phyloP scores from a whole-genome alignment of 2,113 vertebrate genomes.

The Picathartes gymnocephalus region DNA sequence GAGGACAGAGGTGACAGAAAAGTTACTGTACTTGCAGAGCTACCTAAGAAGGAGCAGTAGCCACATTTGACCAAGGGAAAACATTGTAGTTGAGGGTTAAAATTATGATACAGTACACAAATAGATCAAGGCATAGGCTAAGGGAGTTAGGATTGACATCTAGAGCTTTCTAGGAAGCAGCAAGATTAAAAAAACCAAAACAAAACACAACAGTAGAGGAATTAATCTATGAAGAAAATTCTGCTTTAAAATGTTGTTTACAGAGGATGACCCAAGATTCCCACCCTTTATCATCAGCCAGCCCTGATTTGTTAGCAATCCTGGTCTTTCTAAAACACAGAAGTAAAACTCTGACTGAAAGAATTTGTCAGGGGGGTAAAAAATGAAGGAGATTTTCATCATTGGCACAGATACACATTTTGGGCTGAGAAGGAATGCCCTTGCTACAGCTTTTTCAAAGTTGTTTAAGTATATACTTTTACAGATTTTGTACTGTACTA shows the following conservation, averaged over 20 bases:
- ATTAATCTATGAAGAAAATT: neutral
- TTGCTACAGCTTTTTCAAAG: neutral
- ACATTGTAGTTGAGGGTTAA: neutral
- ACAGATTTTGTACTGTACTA: neutral
- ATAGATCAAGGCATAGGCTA: neutral
- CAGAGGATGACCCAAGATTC: neutral
- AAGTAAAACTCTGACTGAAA: neutral
- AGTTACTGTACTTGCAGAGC: neutral
- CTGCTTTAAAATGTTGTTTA: neutral
- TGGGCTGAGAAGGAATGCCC: neutral
- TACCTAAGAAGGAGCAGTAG: neutral
- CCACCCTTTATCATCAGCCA: neutral
- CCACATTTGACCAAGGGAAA: neutral
- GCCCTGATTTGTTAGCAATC: neutral
- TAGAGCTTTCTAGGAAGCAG: neutral
- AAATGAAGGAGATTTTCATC: neutral
- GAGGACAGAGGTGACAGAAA: neutral
- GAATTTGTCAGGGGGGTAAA: neutral
- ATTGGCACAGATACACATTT: neutral
- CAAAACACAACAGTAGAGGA: neutral
- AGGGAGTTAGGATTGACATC: neutral
- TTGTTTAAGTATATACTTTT: neutral
- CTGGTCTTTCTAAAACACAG: neutral
- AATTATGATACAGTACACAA: neutral
- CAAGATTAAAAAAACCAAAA: neutral